Conservation (phyloP, 2,888 invertebrate species). For the Leptogaster cylindrica region DNA sequence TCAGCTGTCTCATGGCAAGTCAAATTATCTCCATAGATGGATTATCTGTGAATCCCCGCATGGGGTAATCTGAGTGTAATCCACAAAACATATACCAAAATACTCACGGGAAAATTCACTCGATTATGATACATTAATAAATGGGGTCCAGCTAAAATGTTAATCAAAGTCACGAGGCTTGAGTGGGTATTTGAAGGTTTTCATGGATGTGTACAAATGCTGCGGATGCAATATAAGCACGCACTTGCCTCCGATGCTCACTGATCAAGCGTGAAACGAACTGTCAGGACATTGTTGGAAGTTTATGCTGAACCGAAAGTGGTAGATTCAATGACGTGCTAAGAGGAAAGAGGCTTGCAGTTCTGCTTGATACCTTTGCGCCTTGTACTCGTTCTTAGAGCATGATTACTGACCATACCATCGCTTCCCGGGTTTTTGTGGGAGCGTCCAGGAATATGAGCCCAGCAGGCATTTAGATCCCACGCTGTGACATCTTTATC, state of each 20-base stretch:
- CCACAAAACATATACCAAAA: no score
- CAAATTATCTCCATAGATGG: constrained; percentile 37
- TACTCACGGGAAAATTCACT: constrained; percentile 18
- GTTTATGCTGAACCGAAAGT: constrained; percentile 7
- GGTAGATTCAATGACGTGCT: constrained; percentile 36
- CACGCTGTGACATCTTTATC: constrained; percentile 47
- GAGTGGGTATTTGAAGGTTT: constrained; percentile 21
- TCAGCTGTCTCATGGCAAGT: constrained; percentile 36
- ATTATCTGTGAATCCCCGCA: constrained; percentile 41
- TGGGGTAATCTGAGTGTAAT: constrained; percentile 30
- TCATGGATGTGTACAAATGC: no score
- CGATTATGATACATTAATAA: constrained; percentile 44
- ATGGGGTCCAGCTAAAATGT: constrained; percentile 33
- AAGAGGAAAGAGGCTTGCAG: constrained; percentile 1
- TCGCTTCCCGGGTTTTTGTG: constrained; percentile 23
- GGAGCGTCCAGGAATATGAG: constrained; percentile 41
- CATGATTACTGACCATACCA: neutral
- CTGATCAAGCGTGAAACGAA: constrained; percentile 44
- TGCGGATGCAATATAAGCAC: constrained; percentile 21
- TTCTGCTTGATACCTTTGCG: neutral
- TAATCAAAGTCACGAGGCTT: constrained; percentile 44
- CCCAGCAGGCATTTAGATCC: constrained; percentile 46
- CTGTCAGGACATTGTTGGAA: constrained; percentile 44
- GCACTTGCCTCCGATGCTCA: constrained; percentile 27
- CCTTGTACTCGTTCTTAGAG: neutral